Evolutionary conservation across 2,888 invertebrate species (phyloP), one percentile per base, ranked within the genome.

Genomic region (Limnephilus auricula): DNA sequence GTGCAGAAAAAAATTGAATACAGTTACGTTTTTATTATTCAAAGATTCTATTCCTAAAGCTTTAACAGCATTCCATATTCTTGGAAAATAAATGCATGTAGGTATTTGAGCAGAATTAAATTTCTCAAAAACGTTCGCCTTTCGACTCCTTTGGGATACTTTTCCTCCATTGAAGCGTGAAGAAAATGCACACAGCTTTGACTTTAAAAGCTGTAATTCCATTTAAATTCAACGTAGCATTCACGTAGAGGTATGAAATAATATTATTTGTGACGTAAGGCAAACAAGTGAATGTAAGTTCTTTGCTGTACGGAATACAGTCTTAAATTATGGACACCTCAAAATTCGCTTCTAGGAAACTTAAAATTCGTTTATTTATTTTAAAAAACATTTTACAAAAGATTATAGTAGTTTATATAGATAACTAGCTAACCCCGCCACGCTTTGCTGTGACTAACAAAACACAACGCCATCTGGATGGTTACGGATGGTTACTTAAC

Each of bases 211-310:
- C 78, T 87, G 87, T 87, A 78, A 87, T 78, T 34, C 87, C 78
- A 78, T 87, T 87, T 65, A 34, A 87, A 87, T 87, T 65, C 78
- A 87, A 32, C 78, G 32, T 65, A 78, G 87, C 87, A 87, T 87
- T 87, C 78, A 87, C 50, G 31, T 40, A 31, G 31, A 45, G 40
- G 50, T 85, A 31, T 85, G 45, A 85, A 85, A 85, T 85, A 85
- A 85, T 45, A 25, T 65, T 18, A 85, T 85, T 50, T 50, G 40
- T 85, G 85, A 85, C 45, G 45, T 50, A 85, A 10, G 37, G 30
- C 50, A 85, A 85, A 45, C 85, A 45, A 31, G 32, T 80, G 32
- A 80, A 40, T 12, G 12, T 12, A 5, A 12, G 82, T 34, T 82
- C 82, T 65, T 65, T 25, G 34, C 32, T 15, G 3, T 30, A 80